Base-by-base conservation (phyloP, 2,113 vertebrate genomes). In the Microtus ochrogaster region DNA sequence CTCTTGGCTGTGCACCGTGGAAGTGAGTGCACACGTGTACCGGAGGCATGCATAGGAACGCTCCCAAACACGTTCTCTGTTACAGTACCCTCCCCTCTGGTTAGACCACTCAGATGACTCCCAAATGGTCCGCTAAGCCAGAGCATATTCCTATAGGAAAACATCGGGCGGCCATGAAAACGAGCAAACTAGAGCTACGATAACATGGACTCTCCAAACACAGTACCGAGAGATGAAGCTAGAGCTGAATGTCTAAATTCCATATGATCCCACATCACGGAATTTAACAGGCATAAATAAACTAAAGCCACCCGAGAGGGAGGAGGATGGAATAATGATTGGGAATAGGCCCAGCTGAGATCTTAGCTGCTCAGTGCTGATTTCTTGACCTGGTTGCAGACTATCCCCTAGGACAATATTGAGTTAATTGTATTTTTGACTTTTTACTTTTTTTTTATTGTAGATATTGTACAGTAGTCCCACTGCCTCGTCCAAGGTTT, bases 401-500 rank as follows among this genome's bases (percentile, higher is more conserved):
- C 17, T 95, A 52, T 44, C 44, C 19, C 44, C 73, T 86, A 30
- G 70, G 22, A 94, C 33, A 86, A 55, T 66, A 39, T 68, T 76
- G 36, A 78, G 13, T 12, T 73, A 89, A 82, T 74, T 7, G 6
- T 81, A 92, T 44, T 96, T 91, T 89, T 96, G 21, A 49, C 73
- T 68, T 79, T n/a, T 94, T 28, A 78, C 11, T 33, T 93, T 90
- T 93, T 90, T 93, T 83, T 17, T 55, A 30, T 22, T 14, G 5
- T 76, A 0, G 72, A 41, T 86, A 7, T 70, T 91, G 61, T 65
- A n/a, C 7, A 61, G 16, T 61, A 90, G 79, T 77, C 10, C 58
- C 58, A 5, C n/a, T 39, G 9, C 55, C 33, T 39, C 33, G 10
- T 11, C 24, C 7, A 61, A 63, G 52, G 65, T 79, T 95, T 79